Evolutionary conservation across 53 echinoderm and acorn worm genomes (phyloP).

Genomic region (Holothuria scabra): DNA sequence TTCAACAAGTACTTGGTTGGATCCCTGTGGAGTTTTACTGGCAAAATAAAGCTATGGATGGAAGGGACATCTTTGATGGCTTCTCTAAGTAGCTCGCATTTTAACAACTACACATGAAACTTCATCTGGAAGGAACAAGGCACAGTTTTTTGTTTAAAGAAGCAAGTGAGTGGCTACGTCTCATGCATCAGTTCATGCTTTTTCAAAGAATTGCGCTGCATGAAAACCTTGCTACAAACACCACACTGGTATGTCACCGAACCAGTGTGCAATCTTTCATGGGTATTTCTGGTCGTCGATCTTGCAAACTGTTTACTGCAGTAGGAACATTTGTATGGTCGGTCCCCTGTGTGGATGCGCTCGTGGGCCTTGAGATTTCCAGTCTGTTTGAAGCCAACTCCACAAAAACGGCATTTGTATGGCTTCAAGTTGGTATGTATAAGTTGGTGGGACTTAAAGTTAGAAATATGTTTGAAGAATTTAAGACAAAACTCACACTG

Average conservation of each 20-base stretch:
- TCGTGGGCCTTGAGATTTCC: slow-evolving; percentile 43
- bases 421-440: slow-evolving; percentile 42
- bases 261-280: slow-evolving; percentile 34
- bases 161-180: not conserved
- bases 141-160: not conserved
- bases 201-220: slow-evolving; percentile 29
- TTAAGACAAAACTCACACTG: slow-evolving; percentile 44
- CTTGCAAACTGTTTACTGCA: slow-evolving; percentile 38
- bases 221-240: slow-evolving; percentile 24
- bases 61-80: too few species aligned
- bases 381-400: slow-evolving; percentile 46
- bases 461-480: slow-evolving; percentile 22
- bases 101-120: too few species aligned
- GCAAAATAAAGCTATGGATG: too few species aligned
- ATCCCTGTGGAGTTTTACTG: too few species aligned
- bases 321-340: slow-evolving; percentile 43
- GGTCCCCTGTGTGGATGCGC: slow-evolving; percentile 21
- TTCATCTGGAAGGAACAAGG: too few species aligned
- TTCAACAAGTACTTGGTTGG: too few species aligned
- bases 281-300: slow-evolving; percentile 32
- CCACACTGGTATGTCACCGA: slow-evolving; percentile 31
- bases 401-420: slow-evolving; percentile 46
- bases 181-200: slow-evolving; percentile 25
- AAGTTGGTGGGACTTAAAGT: slow-evolving; percentile 46
- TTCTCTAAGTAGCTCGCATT: too few species aligned